phyloP scores from a whole-genome alignment of 2,888 invertebrate species.

The Thysanoteuthis rhombus region DNA sequence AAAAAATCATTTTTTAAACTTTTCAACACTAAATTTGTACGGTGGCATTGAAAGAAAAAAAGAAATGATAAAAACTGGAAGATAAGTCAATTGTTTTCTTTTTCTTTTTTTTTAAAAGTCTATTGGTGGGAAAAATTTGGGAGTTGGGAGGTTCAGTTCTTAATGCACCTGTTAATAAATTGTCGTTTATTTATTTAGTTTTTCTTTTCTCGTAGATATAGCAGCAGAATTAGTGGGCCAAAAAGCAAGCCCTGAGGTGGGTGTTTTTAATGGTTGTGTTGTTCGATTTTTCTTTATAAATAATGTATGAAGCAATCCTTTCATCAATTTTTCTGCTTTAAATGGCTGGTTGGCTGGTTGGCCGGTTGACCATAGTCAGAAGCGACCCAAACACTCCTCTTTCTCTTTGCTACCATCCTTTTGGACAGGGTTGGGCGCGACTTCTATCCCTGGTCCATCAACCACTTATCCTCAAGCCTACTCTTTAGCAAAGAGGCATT shows the following conservation, averaged over 20 bases:
- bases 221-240: not conserved
- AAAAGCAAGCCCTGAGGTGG: not conserved
- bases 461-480: too few species aligned
- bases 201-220: not conserved
- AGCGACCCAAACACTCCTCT: too few species aligned
- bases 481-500: too few species aligned
- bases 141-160: not conserved
- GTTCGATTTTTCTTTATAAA: not conserved
- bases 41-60: not conserved
- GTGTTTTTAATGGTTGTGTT: not conserved
- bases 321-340: not conserved
- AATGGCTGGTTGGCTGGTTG: too few species aligned
- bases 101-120: not conserved
- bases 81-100: not conserved
- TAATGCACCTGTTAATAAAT: not conserved
- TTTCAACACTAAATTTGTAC: not conserved
- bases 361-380: too few species aligned
- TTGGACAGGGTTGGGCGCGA: too few species aligned
- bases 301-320: not conserved
- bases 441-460: too few species aligned
- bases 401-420: too few species aligned
- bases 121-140: not conserved
- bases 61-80: not conserved
- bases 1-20: not conserved
- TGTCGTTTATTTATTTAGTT: not conserved